Conservation (phyloP, 2,888 invertebrate species). For the Acanthosepion pharaonis region DNA sequence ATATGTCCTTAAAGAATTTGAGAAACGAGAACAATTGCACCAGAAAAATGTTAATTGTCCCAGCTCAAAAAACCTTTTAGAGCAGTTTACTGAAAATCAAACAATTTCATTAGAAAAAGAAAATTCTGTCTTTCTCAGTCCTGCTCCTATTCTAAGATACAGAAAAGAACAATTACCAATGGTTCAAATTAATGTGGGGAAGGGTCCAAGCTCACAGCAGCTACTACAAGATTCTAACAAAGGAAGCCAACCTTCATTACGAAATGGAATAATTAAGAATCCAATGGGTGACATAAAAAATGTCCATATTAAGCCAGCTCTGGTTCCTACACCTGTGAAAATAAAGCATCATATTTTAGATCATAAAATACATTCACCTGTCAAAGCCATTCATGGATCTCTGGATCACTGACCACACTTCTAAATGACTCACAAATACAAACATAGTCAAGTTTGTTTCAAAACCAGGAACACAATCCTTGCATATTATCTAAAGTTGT, state of each 20-base stretch:
- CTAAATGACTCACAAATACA: too few species aligned
- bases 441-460: neutral
- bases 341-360: neutral
- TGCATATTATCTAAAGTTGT: neutral
- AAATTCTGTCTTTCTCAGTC: constrained; percentile 34
- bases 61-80: neutral
- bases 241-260: neutral
- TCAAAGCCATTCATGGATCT: neutral
- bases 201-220: neutral
- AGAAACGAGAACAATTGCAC: neutral
- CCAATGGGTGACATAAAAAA: neutral
- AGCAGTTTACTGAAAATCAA: neutral
- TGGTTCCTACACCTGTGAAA: neutral
- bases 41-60: too few species aligned
- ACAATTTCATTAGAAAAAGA: neutral
- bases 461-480: neutral
- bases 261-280: neutral
- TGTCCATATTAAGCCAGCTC: neutral
- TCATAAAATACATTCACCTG: neutral
- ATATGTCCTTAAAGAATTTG: neutral
- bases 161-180: constrained; percentile 40
- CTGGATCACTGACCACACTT: neutral
- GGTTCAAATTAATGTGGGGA: neutral
- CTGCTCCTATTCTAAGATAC: constrained; percentile 25
- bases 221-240: neutral